Percentiles rank a stretch among this genome's conserved stretches.
These are phyloP conservation scores for Sarcophaga subvicina DNA, from an alignment of 2,888 invertebrate genomes.

Conservation along the genomic window DNA sequence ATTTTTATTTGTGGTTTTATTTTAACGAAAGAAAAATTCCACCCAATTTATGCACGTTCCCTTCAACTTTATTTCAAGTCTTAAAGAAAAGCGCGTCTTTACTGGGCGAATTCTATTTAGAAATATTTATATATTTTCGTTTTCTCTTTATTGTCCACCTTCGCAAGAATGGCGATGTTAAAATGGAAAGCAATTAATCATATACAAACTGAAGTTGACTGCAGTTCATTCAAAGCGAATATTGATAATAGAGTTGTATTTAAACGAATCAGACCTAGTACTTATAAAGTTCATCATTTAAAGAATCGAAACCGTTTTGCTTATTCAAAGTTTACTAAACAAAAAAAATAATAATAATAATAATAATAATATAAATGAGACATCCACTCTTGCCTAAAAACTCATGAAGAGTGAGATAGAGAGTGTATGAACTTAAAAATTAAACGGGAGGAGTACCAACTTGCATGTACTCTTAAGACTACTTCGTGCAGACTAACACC, in stretches of 20 bases:
- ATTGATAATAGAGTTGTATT: slow-evolving; percentile 29
- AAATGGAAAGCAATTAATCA: slow-evolving; percentile 26
- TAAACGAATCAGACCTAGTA: not conserved
- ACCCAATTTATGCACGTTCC: slow-evolving; percentile 18
- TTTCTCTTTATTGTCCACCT: not conserved
- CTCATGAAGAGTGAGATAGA: no score
- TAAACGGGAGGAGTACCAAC: no score
- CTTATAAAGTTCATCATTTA: no score
- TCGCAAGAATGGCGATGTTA: slow-evolving; percentile 32
- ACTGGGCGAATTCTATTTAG: slow-evolving; percentile 54
- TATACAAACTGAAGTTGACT: slow-evolving; percentile 57
- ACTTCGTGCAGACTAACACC: no score
- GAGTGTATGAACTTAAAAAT: no score
- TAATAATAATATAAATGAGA: no score
- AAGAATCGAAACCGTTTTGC: no score
- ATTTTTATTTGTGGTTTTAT: not conserved
- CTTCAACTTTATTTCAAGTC: slow-evolving; percentile 46
- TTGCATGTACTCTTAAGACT: no score
- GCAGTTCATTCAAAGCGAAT: slow-evolving; percentile 13
- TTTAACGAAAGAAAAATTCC: not conserved
- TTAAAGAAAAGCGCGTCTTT: slow-evolving; percentile 60
- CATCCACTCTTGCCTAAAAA: no score
- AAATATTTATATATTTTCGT: slow-evolving; percentile 24
- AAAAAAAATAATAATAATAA: no score
- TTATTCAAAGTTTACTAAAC: no score